phyloP scores from a whole-genome alignment of 2,797 vertebrate species.

The Euthynnus affinis region DNA sequence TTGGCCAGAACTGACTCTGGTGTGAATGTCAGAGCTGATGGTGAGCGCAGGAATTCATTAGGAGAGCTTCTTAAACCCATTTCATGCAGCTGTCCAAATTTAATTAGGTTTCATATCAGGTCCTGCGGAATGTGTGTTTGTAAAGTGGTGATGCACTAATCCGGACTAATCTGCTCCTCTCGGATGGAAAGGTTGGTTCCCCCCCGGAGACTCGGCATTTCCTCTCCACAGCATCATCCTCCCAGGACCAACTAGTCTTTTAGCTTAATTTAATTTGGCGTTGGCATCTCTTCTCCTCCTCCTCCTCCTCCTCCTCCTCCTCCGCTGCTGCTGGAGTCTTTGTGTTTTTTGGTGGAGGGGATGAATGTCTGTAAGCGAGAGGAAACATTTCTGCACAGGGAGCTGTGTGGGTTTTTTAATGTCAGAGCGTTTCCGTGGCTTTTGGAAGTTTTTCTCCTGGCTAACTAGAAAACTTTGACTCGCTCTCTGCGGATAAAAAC shows the following conservation, averaged over 20 bases:
- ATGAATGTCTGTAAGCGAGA: slow-evolving; percentile 32
- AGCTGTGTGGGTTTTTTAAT: slow-evolving; percentile 28
- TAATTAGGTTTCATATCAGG: slow-evolving; percentile 59
- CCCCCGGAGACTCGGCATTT: slow-evolving; percentile 25
- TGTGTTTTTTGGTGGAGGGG: slow-evolving; percentile 3
- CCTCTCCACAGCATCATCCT: slow-evolving; percentile 21
- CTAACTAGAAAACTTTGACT: slow-evolving; percentile 9
- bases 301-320: not conserved
- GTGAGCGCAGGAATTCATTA: slow-evolving; percentile 35
- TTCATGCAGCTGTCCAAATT: slow-evolving; percentile 57
- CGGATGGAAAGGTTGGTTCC: slow-evolving; percentile 50
- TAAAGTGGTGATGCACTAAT: slow-evolving; percentile 45
- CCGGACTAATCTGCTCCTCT: slow-evolving; percentile 47
- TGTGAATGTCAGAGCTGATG: slow-evolving; percentile 49
- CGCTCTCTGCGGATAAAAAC: not conserved
- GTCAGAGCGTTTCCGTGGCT: slow-evolving; percentile 17
- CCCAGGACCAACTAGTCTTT: slow-evolving; percentile 40
- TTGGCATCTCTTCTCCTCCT: not conserved
- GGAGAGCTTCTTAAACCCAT: slow-evolving; percentile 35
- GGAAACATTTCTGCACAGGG: slow-evolving; percentile 18
- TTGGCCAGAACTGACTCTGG: not conserved
- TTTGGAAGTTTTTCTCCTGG: slow-evolving; percentile 9
- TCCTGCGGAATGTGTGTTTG: slow-evolving; percentile 40
- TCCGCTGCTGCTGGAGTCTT: slow-evolving; percentile 4
- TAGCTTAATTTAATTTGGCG: slow-evolving; percentile 52